A percentile compares a stretch with the other conserved stretches of the same genome.
phyloP scores from a whole-genome alignment of 2,797 vertebrate species.

The Ficedula albicollis region DNA sequence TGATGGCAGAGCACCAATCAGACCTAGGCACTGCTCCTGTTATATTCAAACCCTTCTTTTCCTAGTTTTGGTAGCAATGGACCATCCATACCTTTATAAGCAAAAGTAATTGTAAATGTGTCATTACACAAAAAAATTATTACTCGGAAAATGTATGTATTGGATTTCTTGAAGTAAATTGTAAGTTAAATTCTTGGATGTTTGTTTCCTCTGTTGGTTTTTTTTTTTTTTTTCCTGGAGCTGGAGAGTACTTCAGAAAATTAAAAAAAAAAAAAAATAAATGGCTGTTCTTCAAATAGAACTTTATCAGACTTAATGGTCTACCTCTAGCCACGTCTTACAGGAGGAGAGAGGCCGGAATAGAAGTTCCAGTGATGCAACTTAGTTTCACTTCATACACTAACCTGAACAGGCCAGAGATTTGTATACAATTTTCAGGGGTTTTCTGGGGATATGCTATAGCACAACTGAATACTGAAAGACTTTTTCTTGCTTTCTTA shows the following conservation, averaged over 20 bases:
- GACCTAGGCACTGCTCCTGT: not conserved
- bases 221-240: not conserved
- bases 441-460: not conserved
- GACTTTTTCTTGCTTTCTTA: not conserved
- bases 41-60: not conserved
- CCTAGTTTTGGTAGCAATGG: not conserved
- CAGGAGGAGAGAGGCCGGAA: not conserved
- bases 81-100: conserved; percentile 20
- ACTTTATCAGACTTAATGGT: not conserved
- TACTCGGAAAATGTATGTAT: not conserved
- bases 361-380: not conserved
- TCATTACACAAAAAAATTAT: conserved; percentile 17
- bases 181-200: not conserved
- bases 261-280: not conserved
- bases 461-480: not conserved
- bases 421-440: not conserved
- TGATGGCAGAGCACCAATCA: conserved; percentile 12
- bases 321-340: not conserved
- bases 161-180: not conserved
- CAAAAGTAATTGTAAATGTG: conserved; percentile 19
- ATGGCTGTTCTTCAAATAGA: not conserved
- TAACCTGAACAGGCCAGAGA: not conserved
- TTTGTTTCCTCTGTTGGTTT: not conserved
- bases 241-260: not conserved
- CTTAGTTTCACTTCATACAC: not conserved